Base-by-base conservation (phyloP, 2,888 invertebrate species). In the Oegoconia quadripuncta region DNA sequence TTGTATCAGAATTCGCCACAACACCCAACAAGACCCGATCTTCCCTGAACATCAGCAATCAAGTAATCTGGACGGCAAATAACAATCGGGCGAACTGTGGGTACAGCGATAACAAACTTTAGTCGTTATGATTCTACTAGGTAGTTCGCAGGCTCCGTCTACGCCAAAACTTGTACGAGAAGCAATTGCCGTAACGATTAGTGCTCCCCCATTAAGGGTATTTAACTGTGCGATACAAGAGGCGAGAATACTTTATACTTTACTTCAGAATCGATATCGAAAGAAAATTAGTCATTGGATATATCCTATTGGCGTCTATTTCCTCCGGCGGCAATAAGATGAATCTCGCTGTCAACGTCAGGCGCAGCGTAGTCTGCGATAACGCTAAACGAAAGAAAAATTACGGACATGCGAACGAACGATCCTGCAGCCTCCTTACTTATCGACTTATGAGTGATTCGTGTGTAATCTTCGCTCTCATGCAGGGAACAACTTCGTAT, bases 141-240 rank as follows among this genome's bases (percentile, higher is more conserved):
- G 39, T 32, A 42, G 37, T 34, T 30, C 34, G 39, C 31, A 38
- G 25, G 35, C 35, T 50, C 44, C 47, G 51, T 50, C 45, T 47
- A 42, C 41, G 48, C 39, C 45, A 41, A 52, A 58, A 52, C 48
- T 59, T 53, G 37, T 43, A 38, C 41, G 44, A 50, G 50, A 50
- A 61, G 54, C 64, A 63, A 70, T 65, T 52, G 52, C 44, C 47
- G 52, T 53, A 43, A 59, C 55, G 64, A 63, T 55, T 46, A 46
- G 48, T 42, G 47, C 55, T 52, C 45, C 36, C 45, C 43, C 37
- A 46, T 48, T 55, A 58, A 48, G 44, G 48, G 41, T 48, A 50
- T 49, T 59, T 53, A 51, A 48, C 48, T 36, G 42, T 48, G 55
- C 54, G 55, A 61, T 57, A 63, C 54, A 65, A 66, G 3, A 11